Conservation (phyloP, 23 tunicate species). For the Trididemnum clinides region DNA sequence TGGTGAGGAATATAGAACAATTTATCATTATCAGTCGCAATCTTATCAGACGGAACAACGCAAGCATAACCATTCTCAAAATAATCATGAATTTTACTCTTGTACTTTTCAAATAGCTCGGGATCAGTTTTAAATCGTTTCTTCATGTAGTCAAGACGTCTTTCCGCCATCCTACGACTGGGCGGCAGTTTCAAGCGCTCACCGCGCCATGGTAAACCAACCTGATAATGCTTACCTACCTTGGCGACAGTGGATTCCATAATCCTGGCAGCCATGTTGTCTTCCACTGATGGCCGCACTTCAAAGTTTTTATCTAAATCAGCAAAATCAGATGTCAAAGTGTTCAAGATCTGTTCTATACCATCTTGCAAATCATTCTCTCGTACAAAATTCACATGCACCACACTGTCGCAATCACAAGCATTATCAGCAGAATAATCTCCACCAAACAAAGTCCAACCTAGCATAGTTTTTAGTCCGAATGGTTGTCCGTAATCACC, state of each 20-base stretch:
- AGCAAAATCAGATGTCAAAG: no score
- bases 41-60: background rate
- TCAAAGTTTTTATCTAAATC: no score
- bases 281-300: no score
- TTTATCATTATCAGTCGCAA: background rate
- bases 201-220: background rate
- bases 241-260: no score
- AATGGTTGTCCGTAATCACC: no score
- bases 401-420: background rate
- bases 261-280: no score
- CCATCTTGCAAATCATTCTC: no score
- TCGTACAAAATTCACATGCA: background rate
- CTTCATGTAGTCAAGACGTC: background rate
- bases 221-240: no score
- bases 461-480: no score
- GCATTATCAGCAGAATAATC: no score
- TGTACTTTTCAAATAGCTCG: background rate
- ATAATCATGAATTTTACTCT: background rate
- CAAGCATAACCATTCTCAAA: background rate
- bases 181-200: background rate
- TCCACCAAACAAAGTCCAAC: background rate
- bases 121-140: background rate
- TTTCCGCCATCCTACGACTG: background rate
- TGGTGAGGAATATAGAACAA: slow-evolving; percentile 8
- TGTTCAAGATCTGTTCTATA: no score